Base-by-base conservation (phyloP, 2,888 invertebrate genomes). In the Carterocephalus palaemon region DNA sequence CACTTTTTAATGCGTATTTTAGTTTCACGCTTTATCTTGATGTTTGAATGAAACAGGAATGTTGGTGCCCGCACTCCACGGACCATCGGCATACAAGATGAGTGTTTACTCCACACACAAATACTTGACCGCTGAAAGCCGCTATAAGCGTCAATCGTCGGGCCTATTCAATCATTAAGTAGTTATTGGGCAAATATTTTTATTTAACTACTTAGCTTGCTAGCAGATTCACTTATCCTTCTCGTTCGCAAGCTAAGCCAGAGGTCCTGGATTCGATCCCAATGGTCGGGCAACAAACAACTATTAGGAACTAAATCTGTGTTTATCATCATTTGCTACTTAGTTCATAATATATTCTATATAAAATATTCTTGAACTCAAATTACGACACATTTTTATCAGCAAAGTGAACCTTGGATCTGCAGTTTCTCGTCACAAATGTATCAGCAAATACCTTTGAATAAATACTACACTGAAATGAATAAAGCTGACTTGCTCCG, bases 31-130 rank as follows among this genome's bases (percentile, higher is more conserved):
- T n/a, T n/a, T n/a, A n/a, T n/a, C n/a, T n/a, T n/a, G n/a, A n/a
- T n/a, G n/a, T 20, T 16, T 34, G 29, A 20, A 39, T 28, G 38
- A 26, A 23, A 20, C 34, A 28, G 13, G 12, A 34, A 20, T 15
- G 24, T 36, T 34, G 22, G 22, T 10, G 20, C 28, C 28, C 36
- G 28, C 34, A 20, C 36, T 43, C 28, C 12, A 12, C 6, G 2
- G 13, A 13, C 15, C 16, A 31, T 39, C n/a, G 12, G 39, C 31
- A 23, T 17, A 39, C 39, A 28, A 19, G 9, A 36, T 32, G 46
- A 46, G 52, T 57, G 39, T 51, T 49, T 54, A 48, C 48, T 47
- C 46, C 40, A 43, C 46, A 43, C 46, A 47, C 50, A 54, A 50
- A 54, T 41, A 53, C 54, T 54, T 51, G 49, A 53, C 54, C 53